Base-by-base conservation (phyloP, 2,113 vertebrate species). In the Cyprinodon variegatus region DNA sequence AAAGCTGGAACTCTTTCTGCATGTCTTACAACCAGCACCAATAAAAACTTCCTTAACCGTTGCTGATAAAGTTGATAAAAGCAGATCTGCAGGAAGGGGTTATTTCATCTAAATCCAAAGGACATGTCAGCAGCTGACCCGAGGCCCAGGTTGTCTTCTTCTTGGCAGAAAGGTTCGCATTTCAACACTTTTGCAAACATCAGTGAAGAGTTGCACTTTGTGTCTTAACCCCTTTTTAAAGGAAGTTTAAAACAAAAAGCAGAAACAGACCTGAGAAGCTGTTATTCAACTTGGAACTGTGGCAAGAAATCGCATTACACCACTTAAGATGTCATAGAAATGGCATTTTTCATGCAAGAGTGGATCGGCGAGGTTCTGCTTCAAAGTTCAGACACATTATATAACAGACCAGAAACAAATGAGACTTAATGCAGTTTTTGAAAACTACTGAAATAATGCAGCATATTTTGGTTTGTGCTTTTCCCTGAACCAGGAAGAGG, bases 261-360 rank as follows among this genome's bases (percentile, higher is more conserved):
- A 64, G 73, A 86, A 82, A 82, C 41, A 82, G 2, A 36, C 17
- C 17, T 68, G 60, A 78, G 67, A 70, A 12, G 11, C 9, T 68
- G 63, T 85, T 74, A 43, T 61, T 70, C 38, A 78, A 89, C 40
- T 6, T 48, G 12, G 41, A 22, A 12, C 53, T 86, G 68, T 69
- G 43, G 74, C 69, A 84, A 81, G 39, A 71, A 62, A 48, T 68
- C 13, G 2, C n/a, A 38, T 84, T 86, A 82, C 74, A 74, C 50
- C 79, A 74, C 38, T n/a, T 6, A 3, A 10, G 7, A 60, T 40
- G 41, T 71, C 20, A 43, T 17, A 14, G 0, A 60, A 20, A 13
- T 0, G 36, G 8, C 46, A 15, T 22, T 15, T 45, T 17, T 0
- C 37, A 29, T 11, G 1, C 37, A 13, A 37, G 4, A 46, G 0